Percentiles rank a stretch among this genome's conserved stretches.
These are phyloP conservation scores for Pungitius pungitius DNA, from an alignment of 2,113 vertebrate genomes.

Conservation along the genomic window DNA sequence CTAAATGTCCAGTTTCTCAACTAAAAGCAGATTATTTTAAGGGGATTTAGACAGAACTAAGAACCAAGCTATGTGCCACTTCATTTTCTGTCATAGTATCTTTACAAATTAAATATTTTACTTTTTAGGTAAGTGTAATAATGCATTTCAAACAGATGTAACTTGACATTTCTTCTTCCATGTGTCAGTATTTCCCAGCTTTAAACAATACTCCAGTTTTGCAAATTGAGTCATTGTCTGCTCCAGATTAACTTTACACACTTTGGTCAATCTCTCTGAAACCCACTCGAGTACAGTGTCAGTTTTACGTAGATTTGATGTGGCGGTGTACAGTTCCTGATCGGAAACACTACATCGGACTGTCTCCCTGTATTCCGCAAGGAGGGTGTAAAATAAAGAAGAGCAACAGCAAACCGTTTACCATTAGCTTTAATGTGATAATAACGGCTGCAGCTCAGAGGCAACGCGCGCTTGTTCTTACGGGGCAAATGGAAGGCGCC, in stretches of 20 bases:
- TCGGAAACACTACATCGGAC: not conserved
- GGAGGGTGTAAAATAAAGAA: conserved; percentile 8
- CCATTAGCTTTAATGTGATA: conserved; percentile 39
- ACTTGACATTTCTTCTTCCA: not conserved
- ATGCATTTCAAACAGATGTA: not conserved
- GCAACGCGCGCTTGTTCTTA: conserved; percentile 9
- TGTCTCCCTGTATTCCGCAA: not conserved
- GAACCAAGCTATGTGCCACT: not conserved
- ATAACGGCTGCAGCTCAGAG: conserved; percentile 24
- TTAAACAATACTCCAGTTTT: not conserved
- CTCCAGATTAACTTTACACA: not conserved
- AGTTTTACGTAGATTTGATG: not conserved
- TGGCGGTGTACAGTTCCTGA: not conserved
- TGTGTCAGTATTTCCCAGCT: not conserved
- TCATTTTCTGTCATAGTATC: not conserved
- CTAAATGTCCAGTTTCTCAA: not conserved
- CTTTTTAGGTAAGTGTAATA: not conserved
- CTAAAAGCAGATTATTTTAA: no score
- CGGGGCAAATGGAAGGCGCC: conserved; percentile 8
- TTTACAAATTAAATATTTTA: not conserved
- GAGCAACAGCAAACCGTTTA: conserved; percentile 13
- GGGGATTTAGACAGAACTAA: not conserved
- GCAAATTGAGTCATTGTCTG: not conserved
- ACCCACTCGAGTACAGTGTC: not conserved
- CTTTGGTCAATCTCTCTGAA: not conserved